Evolutionary conservation across 2,113 vertebrate species (phyloP).

Genomic region (Engystomops pustulosus): DNA sequence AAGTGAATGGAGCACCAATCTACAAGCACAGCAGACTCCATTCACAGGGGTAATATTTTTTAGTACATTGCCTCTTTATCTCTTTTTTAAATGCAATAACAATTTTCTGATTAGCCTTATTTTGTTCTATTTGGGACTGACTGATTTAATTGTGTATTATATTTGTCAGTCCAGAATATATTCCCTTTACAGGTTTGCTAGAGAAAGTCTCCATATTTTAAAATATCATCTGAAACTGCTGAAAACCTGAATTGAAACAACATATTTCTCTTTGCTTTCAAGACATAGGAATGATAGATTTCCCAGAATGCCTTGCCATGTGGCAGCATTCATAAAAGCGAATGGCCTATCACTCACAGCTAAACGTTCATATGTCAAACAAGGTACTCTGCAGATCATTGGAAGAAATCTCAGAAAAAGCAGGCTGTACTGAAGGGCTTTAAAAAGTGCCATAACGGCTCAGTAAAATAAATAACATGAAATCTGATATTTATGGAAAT

Average conservation of each 20-base stretch:
- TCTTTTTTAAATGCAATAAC: too few species aligned
- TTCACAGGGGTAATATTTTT: too few species aligned
- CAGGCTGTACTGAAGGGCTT: neutral
- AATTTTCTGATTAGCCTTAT: too few species aligned
- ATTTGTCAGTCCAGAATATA: neutral
- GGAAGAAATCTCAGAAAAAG: slow-evolving; percentile 42
- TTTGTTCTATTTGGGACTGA: too few species aligned
- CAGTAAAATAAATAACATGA: slow-evolving; percentile 67
- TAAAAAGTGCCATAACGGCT: slow-evolving; percentile 54
- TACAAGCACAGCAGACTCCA: too few species aligned
- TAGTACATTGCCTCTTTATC: too few species aligned
- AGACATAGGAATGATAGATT: slow-evolving; percentile 50
- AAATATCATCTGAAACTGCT: slow-evolving; percentile 16
- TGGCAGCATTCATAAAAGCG: slow-evolving; percentile 60
- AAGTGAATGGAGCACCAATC: too few species aligned
- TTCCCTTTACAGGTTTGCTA: neutral
- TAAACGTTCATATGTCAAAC: slow-evolving; percentile 62
- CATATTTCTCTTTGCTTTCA: slow-evolving; percentile 46
- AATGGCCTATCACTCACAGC: slow-evolving; percentile 33
- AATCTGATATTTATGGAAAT: slow-evolving; percentile 57
- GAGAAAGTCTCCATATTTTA: neutral
- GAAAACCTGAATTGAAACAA: slow-evolving; percentile 9
- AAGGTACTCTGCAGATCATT: slow-evolving; percentile 62
- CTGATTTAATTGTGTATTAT: neutral
- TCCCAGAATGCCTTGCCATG: slow-evolving; percentile 56